Evolutionary conservation across 2,113 vertebrate genomes (phyloP).

Genomic region (Indicator indicator): DNA sequence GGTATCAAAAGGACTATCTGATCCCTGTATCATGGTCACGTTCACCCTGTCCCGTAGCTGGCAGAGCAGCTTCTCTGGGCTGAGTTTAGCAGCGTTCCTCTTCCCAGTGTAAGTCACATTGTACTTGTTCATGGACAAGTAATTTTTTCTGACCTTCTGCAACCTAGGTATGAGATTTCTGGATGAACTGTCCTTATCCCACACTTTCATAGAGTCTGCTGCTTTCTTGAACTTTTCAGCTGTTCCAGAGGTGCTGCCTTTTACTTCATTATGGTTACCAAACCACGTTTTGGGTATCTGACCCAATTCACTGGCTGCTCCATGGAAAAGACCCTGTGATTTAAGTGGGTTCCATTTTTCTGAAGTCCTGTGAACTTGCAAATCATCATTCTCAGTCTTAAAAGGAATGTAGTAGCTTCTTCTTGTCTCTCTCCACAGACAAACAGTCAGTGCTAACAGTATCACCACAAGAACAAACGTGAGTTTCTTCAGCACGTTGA

Average conservation of each 20-base stretch:
- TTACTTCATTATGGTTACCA: neutral
- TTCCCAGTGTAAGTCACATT: constrained; percentile 74
- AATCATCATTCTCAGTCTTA: constrained; percentile 26
- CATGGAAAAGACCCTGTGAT: neutral
- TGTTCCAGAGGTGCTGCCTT: neutral
- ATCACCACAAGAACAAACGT: constrained; percentile 66
- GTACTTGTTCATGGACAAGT: constrained; percentile 78
- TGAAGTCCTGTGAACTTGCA: neutral
- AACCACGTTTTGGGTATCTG: neutral
- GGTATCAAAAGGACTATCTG: constrained; percentile 74
- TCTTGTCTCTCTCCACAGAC: constrained; percentile 76
- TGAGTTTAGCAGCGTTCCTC: constrained; percentile 57
- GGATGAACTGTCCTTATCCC: constrained; percentile 80
- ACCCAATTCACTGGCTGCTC: neutral
- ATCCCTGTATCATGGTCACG: constrained; percentile 71
- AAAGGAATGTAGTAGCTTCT: constrained; percentile 69
- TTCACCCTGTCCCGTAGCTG: constrained; percentile 75
- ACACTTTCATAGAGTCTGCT: constrained; percentile 59
- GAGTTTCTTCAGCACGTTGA: constrained; percentile 74
- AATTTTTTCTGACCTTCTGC: constrained; percentile 73
- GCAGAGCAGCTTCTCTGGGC: constrained; percentile 69
- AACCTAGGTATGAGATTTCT: constrained; percentile 73
- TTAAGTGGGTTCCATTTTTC: constrained; percentile 8
- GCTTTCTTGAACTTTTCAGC: constrained; percentile 5
- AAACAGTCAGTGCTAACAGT: constrained; percentile 71